phyloP scores from a whole-genome alignment of 1,140 invertebrate species.

The Maniola jurtina region DNA sequence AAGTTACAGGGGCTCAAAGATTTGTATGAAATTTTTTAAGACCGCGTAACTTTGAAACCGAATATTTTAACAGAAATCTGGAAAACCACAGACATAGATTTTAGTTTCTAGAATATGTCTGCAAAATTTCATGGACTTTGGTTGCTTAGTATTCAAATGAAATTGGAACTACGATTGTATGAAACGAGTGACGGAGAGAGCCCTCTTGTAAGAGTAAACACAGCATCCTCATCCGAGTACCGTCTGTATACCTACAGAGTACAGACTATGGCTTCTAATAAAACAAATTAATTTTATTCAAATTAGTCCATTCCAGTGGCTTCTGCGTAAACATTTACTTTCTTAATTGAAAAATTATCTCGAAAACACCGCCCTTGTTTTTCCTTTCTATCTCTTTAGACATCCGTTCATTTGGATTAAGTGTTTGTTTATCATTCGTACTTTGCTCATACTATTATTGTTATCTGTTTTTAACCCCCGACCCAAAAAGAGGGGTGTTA shows the following conservation, averaged over 20 bases:
- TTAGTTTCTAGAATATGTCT: too few species aligned
- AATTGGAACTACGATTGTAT: too few species aligned
- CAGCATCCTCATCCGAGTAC: background rate
- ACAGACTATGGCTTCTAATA: constrained; percentile 25
- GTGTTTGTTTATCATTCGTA: constrained; percentile 1
- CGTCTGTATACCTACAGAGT: background rate
- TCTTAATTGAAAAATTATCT: constrained; percentile 44
- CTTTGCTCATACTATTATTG: background rate
- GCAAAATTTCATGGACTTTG: too few species aligned
- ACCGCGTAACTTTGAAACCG: too few species aligned
- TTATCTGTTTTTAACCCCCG: background rate
- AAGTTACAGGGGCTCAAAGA: too few species aligned
- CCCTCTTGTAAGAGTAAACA: background rate
- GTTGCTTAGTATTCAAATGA: too few species aligned
- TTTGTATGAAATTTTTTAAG: too few species aligned
- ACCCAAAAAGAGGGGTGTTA: too few species aligned
- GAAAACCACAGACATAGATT: too few species aligned
- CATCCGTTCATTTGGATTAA: constrained; percentile 18
- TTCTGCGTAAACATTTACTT: constrained; percentile 37
- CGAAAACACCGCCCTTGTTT: constrained; percentile 23
- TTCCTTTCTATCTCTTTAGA: constrained; percentile 5
- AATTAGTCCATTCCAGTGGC: constrained; percentile 33
- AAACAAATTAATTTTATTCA: constrained; percentile 39
- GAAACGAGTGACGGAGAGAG: too few species aligned
- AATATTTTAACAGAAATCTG: too few species aligned